Evolutionary conservation across 2,888 invertebrate species (phyloP), one percentile per base, ranked within the genome.

Genomic region (Frankliniella intonsa): DNA sequence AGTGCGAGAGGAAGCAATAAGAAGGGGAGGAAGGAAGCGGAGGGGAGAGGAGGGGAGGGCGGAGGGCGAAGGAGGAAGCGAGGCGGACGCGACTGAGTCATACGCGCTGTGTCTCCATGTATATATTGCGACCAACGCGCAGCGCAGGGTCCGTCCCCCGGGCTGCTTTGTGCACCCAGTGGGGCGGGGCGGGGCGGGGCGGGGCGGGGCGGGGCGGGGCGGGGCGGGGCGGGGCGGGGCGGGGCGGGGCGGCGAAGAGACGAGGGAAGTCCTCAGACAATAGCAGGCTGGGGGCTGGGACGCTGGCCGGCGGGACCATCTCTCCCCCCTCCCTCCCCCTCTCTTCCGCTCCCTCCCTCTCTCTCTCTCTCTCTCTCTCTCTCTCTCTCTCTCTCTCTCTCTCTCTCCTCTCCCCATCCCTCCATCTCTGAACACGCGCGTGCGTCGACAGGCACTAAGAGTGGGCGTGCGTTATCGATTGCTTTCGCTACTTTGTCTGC

Each of bases 1-100:
- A 76, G 69, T 25, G 69, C 69, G 69, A 76, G 69, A 76, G 69
- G 69, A 76, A 76, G 69, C 69, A 76, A 76, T 76, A 76, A 76
- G 69, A 8, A 55, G 55, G 19, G 55, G 55, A 55, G 55, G 55
- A 55, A 55, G 55, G 55, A 55, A 19, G 55, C 17, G 55, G 17
- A 12, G 11, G 69, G 69, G 11, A 65, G 65, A n/a, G 69, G 8
- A 22, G 69, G 69, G 69, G 8, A 17, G 65, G n/a, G 9, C 2
- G n/a, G n/a, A n/a, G 3, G 65, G 69, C 22, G 65, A 19, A 3
- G 17, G 65, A 22, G n/a, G 65, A 22, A 22, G 65, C 65, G n/a
- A 22, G 65, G 9, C 65, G 65, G 65, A 55, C 19, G 55, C 14
- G 14, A 62, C 62, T 62, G 62, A 62, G 19, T 62, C 62, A 17